phyloP scores from a whole-genome alignment of 2,888 invertebrate genomes.

The Callimorpha dominula region DNA sequence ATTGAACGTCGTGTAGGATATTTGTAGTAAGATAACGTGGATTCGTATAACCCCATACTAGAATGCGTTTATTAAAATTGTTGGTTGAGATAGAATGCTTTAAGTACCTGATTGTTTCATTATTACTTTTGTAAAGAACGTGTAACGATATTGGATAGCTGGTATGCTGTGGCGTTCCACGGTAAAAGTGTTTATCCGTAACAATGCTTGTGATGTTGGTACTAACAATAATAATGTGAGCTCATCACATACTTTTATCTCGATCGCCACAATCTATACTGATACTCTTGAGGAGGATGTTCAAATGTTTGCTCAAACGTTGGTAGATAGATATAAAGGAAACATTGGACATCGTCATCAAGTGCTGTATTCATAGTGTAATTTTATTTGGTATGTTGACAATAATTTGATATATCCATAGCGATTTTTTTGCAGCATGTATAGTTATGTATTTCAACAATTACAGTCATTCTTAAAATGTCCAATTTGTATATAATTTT shows the following conservation, averaged over 20 bases:
- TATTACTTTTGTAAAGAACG: constrained; percentile 45
- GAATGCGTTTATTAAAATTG: constrained; percentile 50
- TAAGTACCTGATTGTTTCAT: constrained; percentile 79
- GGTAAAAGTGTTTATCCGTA: constrained; percentile 51
- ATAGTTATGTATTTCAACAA: constrained; percentile 36
- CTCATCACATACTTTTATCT: constrained; percentile 54
- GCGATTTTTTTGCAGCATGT: constrained; percentile 53
- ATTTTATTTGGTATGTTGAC: constrained; percentile 50
- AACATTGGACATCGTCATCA: constrained; percentile 26
- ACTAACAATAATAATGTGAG: constrained; percentile 49
- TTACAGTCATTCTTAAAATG: constrained; percentile 17
- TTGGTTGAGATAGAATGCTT: constrained; percentile 49
- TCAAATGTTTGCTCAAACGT: constrained; percentile 22
- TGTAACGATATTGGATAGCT: constrained; percentile 26
- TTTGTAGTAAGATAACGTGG: constrained; percentile 29
- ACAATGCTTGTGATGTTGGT: constrained; percentile 51
- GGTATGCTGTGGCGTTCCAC: constrained; percentile 50
- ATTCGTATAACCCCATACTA: constrained; percentile 45
- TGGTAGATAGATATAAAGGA: background rate
- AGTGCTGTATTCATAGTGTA: constrained; percentile 35
- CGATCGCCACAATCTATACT: constrained; percentile 44
- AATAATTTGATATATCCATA: constrained; percentile 42
- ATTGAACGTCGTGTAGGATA: constrained; percentile 23
- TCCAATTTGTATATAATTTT: background rate
- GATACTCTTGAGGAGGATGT: constrained; percentile 33